Conservation (phyloP, 2,888 invertebrate species). For the Teleiodes luculella region DNA sequence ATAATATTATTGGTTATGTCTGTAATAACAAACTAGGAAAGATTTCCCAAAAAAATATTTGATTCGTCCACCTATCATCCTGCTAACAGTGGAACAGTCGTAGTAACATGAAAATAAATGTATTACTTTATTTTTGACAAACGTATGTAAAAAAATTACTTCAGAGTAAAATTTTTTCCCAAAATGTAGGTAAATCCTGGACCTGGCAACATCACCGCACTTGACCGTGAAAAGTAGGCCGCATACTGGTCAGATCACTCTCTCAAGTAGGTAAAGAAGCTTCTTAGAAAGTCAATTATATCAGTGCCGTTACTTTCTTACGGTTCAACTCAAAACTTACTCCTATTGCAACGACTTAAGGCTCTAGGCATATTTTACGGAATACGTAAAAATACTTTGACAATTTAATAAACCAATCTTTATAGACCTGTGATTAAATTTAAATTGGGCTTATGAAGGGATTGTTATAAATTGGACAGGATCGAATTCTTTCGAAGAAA, state of each 20-base stretch:
- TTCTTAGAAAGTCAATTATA: constrained; percentile 8
- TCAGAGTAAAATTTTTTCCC: too few species aligned
- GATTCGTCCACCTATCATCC: neutral
- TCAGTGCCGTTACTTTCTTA: constrained; percentile 17
- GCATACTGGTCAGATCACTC: constrained; percentile 45
- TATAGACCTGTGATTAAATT: constrained; percentile 25
- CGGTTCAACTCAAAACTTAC: constrained; percentile 27
- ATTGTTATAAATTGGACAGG: constrained; percentile 26
- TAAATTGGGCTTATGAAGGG: neutral
- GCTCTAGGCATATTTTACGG: neutral
- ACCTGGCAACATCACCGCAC: constrained; percentile 53
- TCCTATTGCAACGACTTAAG: constrained; percentile 23
- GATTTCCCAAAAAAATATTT: neutral
- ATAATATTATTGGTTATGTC: too few species aligned
- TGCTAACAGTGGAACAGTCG: too few species aligned
- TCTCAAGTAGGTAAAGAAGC: constrained; percentile 5
- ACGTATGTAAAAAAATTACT: neutral
- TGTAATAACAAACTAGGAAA: too few species aligned
- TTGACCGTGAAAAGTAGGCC: constrained; percentile 74
- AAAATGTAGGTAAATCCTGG: constrained; percentile 22
- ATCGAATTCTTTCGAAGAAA: constrained; percentile 39
- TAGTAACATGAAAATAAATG: too few species aligned
- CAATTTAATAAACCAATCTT: constrained; percentile 21
- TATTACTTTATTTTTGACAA: neutral
- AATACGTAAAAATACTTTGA: constrained; percentile 5